Percentiles rank a stretch among this genome's conserved stretches.
These are phyloP conservation scores for Chrysomallon squamiferum DNA, from an alignment of 1,140 invertebrate species.

Conservation along the genomic window DNA sequence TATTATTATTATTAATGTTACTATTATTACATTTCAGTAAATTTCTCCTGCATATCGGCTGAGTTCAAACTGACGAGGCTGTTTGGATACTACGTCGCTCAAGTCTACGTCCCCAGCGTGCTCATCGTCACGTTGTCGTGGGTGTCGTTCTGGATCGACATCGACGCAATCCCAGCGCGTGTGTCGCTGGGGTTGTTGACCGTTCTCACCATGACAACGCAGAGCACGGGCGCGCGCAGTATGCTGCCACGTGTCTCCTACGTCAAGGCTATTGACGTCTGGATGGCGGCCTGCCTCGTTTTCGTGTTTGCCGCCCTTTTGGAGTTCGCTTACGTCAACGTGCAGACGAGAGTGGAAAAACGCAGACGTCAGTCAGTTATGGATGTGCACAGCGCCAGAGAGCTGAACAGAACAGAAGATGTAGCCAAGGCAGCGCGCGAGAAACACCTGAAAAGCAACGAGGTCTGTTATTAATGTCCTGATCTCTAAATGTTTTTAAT, in stretches of 20 bases:
- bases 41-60: conserved; percentile 43
- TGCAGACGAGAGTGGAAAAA: conserved; percentile 22
- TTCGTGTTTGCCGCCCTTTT: conserved; percentile 80
- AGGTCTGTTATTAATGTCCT: too few relatives aligned
- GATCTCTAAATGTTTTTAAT: too few relatives aligned
- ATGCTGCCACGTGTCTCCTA: conserved; percentile 64
- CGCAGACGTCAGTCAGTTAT: conserved; percentile 3
- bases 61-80: conserved; percentile 35
- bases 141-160: conserved; percentile 90
- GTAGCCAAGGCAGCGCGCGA: too few relatives aligned
- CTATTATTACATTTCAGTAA: conserved; percentile 35
- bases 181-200: conserved; percentile 63
- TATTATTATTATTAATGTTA: too few relatives aligned
- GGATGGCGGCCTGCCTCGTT: conserved; percentile 46
- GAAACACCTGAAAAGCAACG: too few relatives aligned
- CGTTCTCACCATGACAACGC: conserved; percentile 63
- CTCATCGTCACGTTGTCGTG: conserved; percentile 84
- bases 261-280: conserved; percentile 62
- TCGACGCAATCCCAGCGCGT: conserved; percentile 69
- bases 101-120: conserved; percentile 47
- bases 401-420: too few relatives aligned
- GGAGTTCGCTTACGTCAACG: conserved; percentile 80
- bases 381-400: too few relatives aligned
- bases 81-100: conserved; percentile 47
- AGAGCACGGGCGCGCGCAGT: conserved; percentile 47